A percentile compares a stretch with the other conserved stretches of the same genome.
These are phyloP conservation scores for Capreolus pygargus DNA, from an alignment of 2,113 vertebrate genomes.

Conservation along the genomic window DNA sequence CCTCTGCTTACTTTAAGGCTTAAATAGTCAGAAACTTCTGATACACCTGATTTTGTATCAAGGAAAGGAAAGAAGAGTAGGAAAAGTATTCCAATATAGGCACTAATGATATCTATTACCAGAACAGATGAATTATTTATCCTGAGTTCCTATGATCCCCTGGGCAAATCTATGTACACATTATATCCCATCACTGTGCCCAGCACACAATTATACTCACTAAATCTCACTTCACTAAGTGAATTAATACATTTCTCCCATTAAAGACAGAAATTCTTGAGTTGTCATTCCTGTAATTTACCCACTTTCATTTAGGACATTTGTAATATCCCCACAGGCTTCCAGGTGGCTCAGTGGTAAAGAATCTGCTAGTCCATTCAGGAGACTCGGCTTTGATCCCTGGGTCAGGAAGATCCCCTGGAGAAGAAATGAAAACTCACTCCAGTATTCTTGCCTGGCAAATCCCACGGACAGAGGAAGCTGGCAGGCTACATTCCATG, in stretches of 20 bases:
- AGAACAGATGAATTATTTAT: neutral
- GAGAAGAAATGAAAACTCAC: neutral
- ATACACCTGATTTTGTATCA: neutral
- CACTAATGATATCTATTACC: neutral
- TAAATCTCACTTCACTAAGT: slow-evolving; percentile 29
- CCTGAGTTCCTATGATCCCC: neutral
- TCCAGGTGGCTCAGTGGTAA: neutral
- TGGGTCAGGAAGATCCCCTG: neutral
- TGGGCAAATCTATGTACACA: neutral
- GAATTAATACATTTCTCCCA: slow-evolving; percentile 10
- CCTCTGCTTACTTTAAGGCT: slow-evolving; percentile 5
- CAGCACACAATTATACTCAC: neutral
- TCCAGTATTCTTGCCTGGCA: neutral
- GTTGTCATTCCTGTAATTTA: slow-evolving; percentile 9
- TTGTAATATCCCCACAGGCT: neutral
- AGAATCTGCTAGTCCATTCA: neutral
- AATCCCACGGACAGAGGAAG: neutral
- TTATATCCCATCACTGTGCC: neutral
- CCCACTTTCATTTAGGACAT: neutral
- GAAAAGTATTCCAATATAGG: neutral
- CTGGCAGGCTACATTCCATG: neutral
- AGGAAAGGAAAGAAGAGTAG: neutral
- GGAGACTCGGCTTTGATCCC: neutral
- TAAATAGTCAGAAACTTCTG: slow-evolving; percentile 22
- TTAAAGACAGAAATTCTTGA: slow-evolving; percentile 17